Evolutionary conservation across 1,140 invertebrate genomes (phyloP).

Genomic region (Drosophila rufa): DNA sequence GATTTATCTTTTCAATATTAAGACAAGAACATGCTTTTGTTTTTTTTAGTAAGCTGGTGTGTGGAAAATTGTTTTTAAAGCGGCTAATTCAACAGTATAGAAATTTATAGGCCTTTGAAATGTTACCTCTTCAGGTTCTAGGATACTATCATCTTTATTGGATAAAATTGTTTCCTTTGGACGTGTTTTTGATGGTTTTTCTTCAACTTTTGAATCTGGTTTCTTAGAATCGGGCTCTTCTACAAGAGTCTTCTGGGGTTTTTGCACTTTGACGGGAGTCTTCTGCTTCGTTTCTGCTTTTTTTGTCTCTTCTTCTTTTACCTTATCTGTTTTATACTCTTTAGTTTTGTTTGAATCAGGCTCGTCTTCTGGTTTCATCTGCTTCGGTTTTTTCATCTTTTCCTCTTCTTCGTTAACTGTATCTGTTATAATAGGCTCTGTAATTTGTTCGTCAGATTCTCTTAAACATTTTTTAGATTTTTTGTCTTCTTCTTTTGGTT

Average conservation of each 20-base stretch:
- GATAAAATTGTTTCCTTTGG: neutral
- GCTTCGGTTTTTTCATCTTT: no score
- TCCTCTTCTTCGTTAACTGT: neutral
- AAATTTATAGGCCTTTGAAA: neutral
- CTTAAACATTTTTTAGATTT: neutral
- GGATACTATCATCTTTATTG: neutral
- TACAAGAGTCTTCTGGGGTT: neutral
- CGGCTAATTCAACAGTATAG: neutral
- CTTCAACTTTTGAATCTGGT: neutral
- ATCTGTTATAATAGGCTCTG: no score
- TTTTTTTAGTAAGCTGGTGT: constrained; percentile 2
- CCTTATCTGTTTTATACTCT: neutral
- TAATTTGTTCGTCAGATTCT: neutral
- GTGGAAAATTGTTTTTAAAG: neutral
- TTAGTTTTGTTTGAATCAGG: neutral
- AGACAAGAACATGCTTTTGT: neutral
- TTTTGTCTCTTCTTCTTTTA: neutral
- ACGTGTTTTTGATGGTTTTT: neutral
- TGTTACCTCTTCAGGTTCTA: constrained; percentile 1
- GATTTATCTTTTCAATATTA: neutral
- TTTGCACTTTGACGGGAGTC: neutral
- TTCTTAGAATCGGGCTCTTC: neutral
- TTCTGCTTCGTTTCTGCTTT: neutral
- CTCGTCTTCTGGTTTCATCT: neutral
- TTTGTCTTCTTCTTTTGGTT: neutral